phyloP scores from a whole-genome alignment of 2,888 invertebrate genomes.

The Metopia argyrocephala region DNA sequence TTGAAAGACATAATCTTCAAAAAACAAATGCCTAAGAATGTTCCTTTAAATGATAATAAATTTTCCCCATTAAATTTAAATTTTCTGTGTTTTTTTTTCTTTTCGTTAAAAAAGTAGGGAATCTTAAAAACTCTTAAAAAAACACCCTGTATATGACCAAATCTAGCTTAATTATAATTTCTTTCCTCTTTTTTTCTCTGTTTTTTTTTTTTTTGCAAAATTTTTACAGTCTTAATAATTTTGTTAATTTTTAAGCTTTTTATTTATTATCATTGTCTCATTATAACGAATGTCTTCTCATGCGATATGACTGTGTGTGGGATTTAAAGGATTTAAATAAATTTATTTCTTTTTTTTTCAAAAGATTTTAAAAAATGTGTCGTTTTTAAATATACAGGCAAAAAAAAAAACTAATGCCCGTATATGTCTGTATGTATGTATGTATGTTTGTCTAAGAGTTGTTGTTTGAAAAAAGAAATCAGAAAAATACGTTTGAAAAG shows the following conservation, averaged over 20 bases:
- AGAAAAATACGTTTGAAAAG: constrained; percentile 58
- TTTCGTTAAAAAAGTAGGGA: background rate
- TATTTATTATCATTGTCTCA: constrained; percentile 52
- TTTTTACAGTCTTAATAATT: constrained; percentile 37
- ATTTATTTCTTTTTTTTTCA: constrained; percentile 45
- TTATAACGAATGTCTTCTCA: constrained; percentile 31
- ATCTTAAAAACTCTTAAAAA: too few species aligned
- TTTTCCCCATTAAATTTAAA: background rate
- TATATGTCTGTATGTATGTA: background rate
- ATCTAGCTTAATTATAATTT: too few species aligned
- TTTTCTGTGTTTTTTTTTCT: background rate
- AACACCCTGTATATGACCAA: too few species aligned
- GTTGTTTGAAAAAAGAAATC: constrained; percentile 27
- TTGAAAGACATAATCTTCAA: background rate
- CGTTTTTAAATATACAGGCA: background rate
- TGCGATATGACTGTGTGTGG: constrained; percentile 47
- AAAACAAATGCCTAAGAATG: background rate
- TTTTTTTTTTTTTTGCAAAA: background rate
- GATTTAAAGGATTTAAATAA: constrained; percentile 59
- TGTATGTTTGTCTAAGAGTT: background rate
- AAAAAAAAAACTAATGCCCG: background rate
- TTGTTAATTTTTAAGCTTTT: constrained; percentile 50
- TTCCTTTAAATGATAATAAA: background rate
- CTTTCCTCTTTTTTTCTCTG: background rate
- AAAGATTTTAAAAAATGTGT: background rate